Evolutionary conservation across 2,888 invertebrate genomes (phyloP), one percentile per base, ranked within the genome.

Genomic region (Meghimatium bilineatum): DNA sequence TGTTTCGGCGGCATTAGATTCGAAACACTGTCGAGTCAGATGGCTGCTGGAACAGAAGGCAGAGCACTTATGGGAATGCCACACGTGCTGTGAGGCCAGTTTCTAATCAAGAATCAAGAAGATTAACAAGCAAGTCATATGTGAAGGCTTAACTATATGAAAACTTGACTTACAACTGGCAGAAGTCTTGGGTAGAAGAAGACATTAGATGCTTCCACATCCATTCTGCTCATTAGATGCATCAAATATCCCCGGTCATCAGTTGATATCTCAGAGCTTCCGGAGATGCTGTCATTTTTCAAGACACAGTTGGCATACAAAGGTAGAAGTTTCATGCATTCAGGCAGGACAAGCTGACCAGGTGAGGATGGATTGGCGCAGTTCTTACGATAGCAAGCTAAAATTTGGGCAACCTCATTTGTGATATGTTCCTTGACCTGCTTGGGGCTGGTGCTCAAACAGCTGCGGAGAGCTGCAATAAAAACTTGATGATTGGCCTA

Each of bases 281-380:
- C 99, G 80, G 97, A 96, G 44, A 99, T 93, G 0, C 98, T 98
- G 93, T 99, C 98, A 90, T 96, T 97, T 91, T 98, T 97, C 91
- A 99, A 94, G 91, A 99, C 94, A 93, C 98, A 98, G 94, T 97
- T 98, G 85, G 97, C 95, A 93, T 99, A 99, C 32, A 99, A 95
- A 29, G 99, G 99, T 92, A 99, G 95, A 88, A 99, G 95, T 94
- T 99, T 99, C 96, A 99, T 97, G 92, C 97, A 97, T 95, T 99
- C 99, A 0, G 99, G 99, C 90, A 99, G 95, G 92, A 99, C 99
- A n/a, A 99, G 95, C 94, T 99, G 99, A 0, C 99, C 99, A 49
- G 97, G 96, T 66, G 98, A 97, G 38, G 98, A 93, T 0, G 98
- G 97, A 89, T 96, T 97, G 56, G 99, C 98, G 95, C 99, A 99